A percentile compares a stretch with the other conserved stretches of the same genome.
phyloP scores from a whole-genome alignment of 2,797 vertebrate species.

The Coracias cyanogaster region DNA sequence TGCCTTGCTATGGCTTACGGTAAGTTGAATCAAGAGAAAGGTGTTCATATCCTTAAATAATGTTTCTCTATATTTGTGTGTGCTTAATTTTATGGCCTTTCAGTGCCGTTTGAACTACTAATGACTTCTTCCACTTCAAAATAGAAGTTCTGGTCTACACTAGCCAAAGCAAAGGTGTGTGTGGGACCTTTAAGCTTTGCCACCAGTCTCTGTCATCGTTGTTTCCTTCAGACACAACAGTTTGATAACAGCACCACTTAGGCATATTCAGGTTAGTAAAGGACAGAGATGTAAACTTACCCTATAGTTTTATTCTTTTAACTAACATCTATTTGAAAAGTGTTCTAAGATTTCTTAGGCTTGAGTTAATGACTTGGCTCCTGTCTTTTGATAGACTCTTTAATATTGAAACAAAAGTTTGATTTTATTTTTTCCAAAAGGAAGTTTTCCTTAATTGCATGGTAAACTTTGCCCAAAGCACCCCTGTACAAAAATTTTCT shows the following conservation, averaged over 20 bases:
- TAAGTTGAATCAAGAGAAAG: constrained; percentile 76
- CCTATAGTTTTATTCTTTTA: not conserved
- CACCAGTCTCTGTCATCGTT: not conserved
- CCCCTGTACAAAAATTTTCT: not conserved
- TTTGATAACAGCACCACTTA: constrained; percentile 15
- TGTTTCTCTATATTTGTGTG: not conserved
- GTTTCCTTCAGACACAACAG: not conserved
- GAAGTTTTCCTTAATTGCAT: not conserved
- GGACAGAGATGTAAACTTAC: not conserved
- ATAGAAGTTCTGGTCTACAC: not conserved
- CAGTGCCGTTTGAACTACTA: not conserved
- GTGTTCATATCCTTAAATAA: not conserved
- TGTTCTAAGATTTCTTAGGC: not conserved
- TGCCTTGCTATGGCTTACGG: constrained; percentile 95
- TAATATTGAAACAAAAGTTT: not conserved
- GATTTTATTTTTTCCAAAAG: not conserved
- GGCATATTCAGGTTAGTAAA: not conserved
- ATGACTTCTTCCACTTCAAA: not conserved
- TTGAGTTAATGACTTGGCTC: not conserved
- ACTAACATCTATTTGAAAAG: not conserved
- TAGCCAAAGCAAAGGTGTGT: not conserved
- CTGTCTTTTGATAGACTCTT: not conserved
- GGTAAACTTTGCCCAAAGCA: not conserved
- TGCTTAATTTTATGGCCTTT: not conserved
- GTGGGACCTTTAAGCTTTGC: not conserved